Percentiles rank a stretch among this genome's conserved stretches.
Conservation (phyloP, 2,113 vertebrate genomes). For the Xyliphius kryptos region DNA sequence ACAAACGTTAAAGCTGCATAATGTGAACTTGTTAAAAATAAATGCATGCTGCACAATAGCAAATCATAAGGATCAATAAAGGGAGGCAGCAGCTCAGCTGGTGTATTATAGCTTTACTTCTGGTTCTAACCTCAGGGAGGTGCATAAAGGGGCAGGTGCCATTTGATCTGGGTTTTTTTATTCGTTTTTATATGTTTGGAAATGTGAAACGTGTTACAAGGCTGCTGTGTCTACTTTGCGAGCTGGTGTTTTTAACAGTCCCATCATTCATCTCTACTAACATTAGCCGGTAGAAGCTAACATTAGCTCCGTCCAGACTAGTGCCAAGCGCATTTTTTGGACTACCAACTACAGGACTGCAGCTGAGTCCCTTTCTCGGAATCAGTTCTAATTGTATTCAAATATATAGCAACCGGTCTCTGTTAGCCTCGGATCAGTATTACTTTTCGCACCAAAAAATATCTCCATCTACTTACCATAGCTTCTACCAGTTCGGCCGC, state of each 20-base stretch:
- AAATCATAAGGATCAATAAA: too few species aligned
- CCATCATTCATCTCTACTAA: constrained; percentile 58
- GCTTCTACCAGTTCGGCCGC: constrained; percentile 94
- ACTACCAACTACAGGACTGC: background rate
- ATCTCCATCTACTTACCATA: constrained; percentile 76
- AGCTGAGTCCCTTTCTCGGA: background rate
- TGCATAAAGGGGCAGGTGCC: too few species aligned
- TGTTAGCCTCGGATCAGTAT: background rate
- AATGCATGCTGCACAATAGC: too few species aligned
- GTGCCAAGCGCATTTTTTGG: constrained; percentile 35
- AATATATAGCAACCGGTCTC: background rate
- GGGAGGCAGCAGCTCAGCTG: too few species aligned
- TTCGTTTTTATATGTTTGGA: too few species aligned
- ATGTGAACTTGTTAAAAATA: too few species aligned
- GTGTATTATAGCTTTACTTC: too few species aligned
- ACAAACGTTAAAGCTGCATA: too few species aligned
- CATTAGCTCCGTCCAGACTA: constrained; percentile 34
- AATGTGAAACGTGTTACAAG: too few species aligned
- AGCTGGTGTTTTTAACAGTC: constrained; percentile 30
- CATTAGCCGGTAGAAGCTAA: constrained; percentile 18
- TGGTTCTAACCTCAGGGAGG: too few species aligned
- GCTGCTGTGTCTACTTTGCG: constrained; percentile 16
- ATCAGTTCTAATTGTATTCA: background rate
- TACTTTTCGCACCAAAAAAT: constrained; percentile 12
- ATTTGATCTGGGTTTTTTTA: too few species aligned